These are phyloP conservation scores for Leptoclinus maculatus DNA, from an alignment of 2,797 vertebrate species.

Conservation along the genomic window DNA sequence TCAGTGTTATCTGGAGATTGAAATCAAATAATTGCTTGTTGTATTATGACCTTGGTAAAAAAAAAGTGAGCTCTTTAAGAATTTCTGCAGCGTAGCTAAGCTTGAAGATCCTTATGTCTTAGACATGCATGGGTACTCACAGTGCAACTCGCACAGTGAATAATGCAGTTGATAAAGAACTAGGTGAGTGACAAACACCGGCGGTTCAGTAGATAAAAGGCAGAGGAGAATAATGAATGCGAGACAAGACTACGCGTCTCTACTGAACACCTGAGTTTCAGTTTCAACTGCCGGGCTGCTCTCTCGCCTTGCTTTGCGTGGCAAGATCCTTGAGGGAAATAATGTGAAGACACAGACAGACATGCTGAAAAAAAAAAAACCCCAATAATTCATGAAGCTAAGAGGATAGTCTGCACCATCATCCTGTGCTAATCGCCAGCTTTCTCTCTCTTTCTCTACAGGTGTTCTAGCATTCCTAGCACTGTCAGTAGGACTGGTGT, in stretches of 20 bases:
- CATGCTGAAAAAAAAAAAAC: conserved; percentile 11
- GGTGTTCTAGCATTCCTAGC: conserved; percentile 94
- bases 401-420: neutral
- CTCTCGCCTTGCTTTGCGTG: neutral
- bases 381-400: neutral
- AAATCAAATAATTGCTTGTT: conserved; percentile 23
- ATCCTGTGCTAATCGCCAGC: conserved; percentile 1
- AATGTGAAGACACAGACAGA: neutral
- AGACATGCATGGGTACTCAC: conserved; percentile 14
- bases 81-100: conserved; percentile 14
- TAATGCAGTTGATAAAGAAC: conserved; percentile 70
- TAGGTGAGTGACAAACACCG: conserved; percentile 52
- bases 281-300: conserved; percentile 20
- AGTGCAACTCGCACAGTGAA: conserved; percentile 35
- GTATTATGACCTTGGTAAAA: neutral
- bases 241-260: conserved; percentile 39
- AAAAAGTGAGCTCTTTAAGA: neutral
- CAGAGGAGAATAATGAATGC: conserved; percentile 59
- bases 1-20: neutral
- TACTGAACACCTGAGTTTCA: conserved; percentile 25
- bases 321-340: conserved; percentile 21
- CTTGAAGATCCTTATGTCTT: conserved; percentile 1
- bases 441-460: conserved; percentile 61
- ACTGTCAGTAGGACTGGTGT: conserved; percentile 90
- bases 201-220: conserved; percentile 62